Evolutionary conservation across 2,888 invertebrate genomes (phyloP), one percentile per base, ranked within the genome.

Genomic region (Archaeoteleia sp.): DNA sequence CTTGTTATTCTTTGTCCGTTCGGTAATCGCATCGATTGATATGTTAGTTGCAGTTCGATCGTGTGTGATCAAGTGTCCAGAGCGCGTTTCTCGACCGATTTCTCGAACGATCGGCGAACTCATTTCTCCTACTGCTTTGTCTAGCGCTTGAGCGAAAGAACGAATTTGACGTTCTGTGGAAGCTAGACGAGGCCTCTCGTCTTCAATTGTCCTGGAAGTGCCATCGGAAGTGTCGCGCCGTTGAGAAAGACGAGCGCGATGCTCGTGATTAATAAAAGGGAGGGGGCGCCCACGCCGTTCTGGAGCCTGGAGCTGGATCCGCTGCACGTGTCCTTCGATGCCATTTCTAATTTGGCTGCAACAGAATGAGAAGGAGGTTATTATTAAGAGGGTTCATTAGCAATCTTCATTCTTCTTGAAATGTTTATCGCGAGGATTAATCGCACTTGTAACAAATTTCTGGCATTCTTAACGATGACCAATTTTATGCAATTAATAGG

Each of bases 341-440:
- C 70, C 65, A 79, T 75, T 9, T 85, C 83, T 70, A 83, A 65
- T 75, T 83, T 82, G 5, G 84, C 85, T 85, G 78, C 0, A 82
- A 83, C 75, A 79, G 12, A 76, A 40, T 30, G 5, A 35, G 53
- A 27, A 27, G 10, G 20, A 20, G 20, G 20, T 20, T 20, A n/a
- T n/a, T n/a, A n/a, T n/a, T n/a, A n/a, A n/a, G n/a, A n/a, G n/a
- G n/a, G n/a, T n/a, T n/a, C n/a, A n/a, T n/a, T n/a, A n/a, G n/a
- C n/a, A n/a, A n/a, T n/a, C n/a, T n/a, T n/a, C n/a, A n/a, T n/a
- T n/a, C n/a, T n/a, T n/a, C n/a, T n/a, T n/a, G 20, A 20, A 20
- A 20, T 20, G 5, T 20, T 20, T 20, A 20, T 20, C n/a, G n/a
- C n/a, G n/a, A n/a, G n/a, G n/a, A n/a, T n/a, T n/a, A n/a, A n/a